Base-by-base conservation (phyloP, 2,888 invertebrate genomes). In the Drosophila melanocephala region DNA sequence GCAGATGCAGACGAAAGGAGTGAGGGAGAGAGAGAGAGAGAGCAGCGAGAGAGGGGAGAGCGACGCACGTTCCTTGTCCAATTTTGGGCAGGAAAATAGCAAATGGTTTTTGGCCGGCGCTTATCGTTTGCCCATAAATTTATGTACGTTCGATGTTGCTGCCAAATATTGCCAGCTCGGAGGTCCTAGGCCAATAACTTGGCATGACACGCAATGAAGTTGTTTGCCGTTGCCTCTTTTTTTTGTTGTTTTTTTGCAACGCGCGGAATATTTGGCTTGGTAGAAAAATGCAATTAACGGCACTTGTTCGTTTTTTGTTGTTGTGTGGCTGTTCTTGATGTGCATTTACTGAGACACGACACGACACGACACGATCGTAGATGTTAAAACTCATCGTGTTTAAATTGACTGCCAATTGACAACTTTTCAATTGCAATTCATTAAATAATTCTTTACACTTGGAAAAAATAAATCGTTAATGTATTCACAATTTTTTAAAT, bases 1-100 rank as follows among this genome's bases (percentile, higher is more conserved):
- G 16, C 47, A 26, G 9, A 47, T 57, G 57, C 26, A 0, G 16
- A 22, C 44, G 22, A 26, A 9, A 5, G 4, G n/a, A 16, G 39
- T 16, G 32, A 28, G 35, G 35, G 19, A 12, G 39, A 39, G 33
- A 33, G 19, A 19, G n/a, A 5, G 19, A 33, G 9, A 3, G 19
- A 6, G n/a, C n/a, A n/a, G n/a, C n/a, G 22, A 16, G 12, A 10
- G 55, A 12, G 19, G n/a, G 30, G 5, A 16, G 22, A 16, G 22
- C 39, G 75, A 85, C 87, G 87, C 87, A 78, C 89, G 87, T 89
- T 89, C 78, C 87, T 82, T 87, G 89, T 87, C 87, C 87, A 89
- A 89, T 89, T 87, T 87, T 87, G 89, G 87, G 82, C 85, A 77
- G 71, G 66, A 55, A 26, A 47, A 47, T 47, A 47, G 64, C 57